Conservation (phyloP, 2,797 vertebrate genomes). For the Menidia menidia region DNA sequence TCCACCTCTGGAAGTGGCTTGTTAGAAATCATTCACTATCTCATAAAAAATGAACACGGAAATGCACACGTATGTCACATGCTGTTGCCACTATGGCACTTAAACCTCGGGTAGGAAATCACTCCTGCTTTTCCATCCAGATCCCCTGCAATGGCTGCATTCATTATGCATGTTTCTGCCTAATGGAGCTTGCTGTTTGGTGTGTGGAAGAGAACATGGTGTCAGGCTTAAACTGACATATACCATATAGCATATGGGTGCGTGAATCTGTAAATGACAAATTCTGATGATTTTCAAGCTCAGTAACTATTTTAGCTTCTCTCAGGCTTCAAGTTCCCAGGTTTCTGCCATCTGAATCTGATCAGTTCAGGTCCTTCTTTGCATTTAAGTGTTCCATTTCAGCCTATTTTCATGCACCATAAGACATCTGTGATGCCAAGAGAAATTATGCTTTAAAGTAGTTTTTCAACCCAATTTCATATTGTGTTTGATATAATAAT, state of each 20-base stretch:
- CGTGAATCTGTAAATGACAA: background rate
- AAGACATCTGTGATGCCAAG: background rate
- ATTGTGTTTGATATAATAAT: too few species aligned
- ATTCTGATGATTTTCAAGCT: background rate
- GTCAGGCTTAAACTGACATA: constrained; percentile 6
- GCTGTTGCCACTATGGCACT: constrained; percentile 16
- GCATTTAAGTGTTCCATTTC: background rate
- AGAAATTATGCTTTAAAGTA: background rate
- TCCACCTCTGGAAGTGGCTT: constrained; percentile 5
- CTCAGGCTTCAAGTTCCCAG: too few species aligned
- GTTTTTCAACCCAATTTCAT: constrained; percentile 1
- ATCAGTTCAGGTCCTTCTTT: background rate
- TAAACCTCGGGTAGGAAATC: constrained; percentile 17
- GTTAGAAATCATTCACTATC: constrained; percentile 30
- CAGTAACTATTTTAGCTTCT: background rate
- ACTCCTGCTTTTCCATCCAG: background rate
- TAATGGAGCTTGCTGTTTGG: constrained; percentile 18
- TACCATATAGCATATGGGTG: background rate
- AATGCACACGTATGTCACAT: constrained; percentile 3
- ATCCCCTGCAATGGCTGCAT: constrained; percentile 19
- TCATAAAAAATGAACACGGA: constrained; percentile 24
- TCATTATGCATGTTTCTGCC: constrained; percentile 34
- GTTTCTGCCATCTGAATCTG: too few species aligned
- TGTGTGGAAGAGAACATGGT: background rate
- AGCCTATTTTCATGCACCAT: background rate